Conservation (phyloP, 2,888 invertebrate species). For the Drosophila percnosoma region DNA sequence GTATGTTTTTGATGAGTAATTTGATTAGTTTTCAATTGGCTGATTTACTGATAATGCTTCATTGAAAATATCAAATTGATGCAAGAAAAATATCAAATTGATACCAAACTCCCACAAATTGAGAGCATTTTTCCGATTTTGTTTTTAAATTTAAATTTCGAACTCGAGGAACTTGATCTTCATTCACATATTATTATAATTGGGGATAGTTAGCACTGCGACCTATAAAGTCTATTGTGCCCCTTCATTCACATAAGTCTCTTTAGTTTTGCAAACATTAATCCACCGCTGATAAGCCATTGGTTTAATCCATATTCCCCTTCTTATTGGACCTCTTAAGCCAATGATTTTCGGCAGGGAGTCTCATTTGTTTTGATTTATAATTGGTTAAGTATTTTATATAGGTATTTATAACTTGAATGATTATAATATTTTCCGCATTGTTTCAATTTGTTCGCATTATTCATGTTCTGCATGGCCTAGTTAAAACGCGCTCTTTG, state of each 20-base stretch:
- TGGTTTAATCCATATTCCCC: neutral
- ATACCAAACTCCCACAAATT: neutral
- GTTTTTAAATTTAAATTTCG: neutral
- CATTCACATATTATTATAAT: neutral
- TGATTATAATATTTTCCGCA: neutral
- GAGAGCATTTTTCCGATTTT: neutral
- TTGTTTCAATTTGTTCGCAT: conserved; percentile 21
- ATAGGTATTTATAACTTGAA: neutral
- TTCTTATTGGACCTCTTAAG: neutral
- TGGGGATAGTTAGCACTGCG: too few species aligned
- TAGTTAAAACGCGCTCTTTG: conserved; percentile 21
- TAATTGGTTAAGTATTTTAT: neutral
- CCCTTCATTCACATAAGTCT: neutral
- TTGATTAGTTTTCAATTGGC: neutral
- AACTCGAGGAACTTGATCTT: neutral
- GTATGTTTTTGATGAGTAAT: neutral
- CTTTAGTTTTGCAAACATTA: neutral
- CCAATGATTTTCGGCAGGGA: neutral
- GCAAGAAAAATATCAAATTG: neutral
- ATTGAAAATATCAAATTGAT: neutral
- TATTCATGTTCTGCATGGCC: conserved; percentile 45
- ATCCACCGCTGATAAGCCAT: neutral
- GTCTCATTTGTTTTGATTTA: neutral
- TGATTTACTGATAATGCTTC: neutral
- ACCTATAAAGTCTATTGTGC: too few species aligned